phyloP scores from a whole-genome alignment of 1,140 invertebrate species.

The Holotrichia oblita region DNA sequence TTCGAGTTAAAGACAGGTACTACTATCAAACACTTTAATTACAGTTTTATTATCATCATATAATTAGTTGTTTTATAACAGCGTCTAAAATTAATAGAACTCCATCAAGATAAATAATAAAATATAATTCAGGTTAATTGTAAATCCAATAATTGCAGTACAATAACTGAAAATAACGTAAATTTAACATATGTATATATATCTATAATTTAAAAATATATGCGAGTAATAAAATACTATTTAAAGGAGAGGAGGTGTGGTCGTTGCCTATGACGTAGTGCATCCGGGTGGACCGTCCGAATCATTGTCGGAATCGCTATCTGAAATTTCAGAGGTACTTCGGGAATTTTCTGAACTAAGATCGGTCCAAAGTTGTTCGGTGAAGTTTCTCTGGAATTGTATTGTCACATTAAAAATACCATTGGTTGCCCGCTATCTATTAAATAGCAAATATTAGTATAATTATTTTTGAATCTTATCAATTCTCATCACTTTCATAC shows the following conservation, averaged over 20 bases:
- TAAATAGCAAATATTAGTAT: too few relatives aligned
- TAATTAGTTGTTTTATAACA: background rate
- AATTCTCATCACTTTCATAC: too few relatives aligned
- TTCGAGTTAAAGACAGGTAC: background rate
- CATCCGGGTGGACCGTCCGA: constrained; percentile 45
- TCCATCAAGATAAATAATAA: constrained; percentile 28
- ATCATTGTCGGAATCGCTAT: constrained; percentile 43
- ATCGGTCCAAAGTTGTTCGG: constrained; percentile 41
- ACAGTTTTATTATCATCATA: constrained; percentile 15
- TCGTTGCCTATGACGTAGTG: constrained; percentile 46
- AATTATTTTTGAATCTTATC: too few relatives aligned
- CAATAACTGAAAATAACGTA: constrained; percentile 27
- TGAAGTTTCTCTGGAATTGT: constrained; percentile 39
- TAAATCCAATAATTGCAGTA: constrained; percentile 33
- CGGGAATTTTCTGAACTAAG: constrained; percentile 44
- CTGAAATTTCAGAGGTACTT: constrained; percentile 25
- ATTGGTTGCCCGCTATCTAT: background rate
- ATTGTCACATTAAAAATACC: constrained; percentile 1
- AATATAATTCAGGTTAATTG: constrained; percentile 39
- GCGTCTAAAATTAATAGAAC: constrained; percentile 18
- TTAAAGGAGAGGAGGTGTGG: background rate
- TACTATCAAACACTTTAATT: constrained; percentile 41
- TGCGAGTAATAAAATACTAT: constrained; percentile 24
- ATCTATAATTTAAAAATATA: constrained; percentile 39
- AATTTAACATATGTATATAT: constrained; percentile 38